Percentiles rank a stretch among this genome's conserved stretches.
These are phyloP conservation scores for Sebastiscus tertius DNA, from an alignment of 2,797 vertebrate genomes.

Conservation along the genomic window DNA sequence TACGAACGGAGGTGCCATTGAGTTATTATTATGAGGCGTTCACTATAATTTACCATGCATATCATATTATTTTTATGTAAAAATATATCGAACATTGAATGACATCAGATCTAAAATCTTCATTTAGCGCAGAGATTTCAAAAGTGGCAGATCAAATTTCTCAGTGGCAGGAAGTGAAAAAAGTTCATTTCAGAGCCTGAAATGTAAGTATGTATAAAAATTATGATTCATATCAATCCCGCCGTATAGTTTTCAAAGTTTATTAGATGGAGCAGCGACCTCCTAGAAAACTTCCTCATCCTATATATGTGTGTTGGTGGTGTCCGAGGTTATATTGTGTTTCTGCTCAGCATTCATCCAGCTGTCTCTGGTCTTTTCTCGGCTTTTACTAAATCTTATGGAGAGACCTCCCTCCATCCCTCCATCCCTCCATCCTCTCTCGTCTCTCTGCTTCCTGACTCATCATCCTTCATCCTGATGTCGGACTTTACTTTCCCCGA, in stretches of 20 bases:
- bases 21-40: too few species aligned
- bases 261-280: not conserved
- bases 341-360: slow-evolving; percentile 11
- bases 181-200: not conserved
- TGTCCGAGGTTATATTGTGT: not conserved
- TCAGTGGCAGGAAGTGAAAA: too few species aligned
- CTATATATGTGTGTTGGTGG: not conserved
- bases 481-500: not conserved
- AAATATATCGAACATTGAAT: too few species aligned
- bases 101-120: too few species aligned
- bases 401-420: not conserved
- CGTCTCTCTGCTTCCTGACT: slow-evolving; percentile 5
- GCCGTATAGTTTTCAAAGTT: not conserved
- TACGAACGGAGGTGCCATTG: too few species aligned
- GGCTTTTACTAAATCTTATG: not conserved
- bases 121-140: too few species aligned
- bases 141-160: too few species aligned
- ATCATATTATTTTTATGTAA: too few species aligned
- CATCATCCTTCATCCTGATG: slow-evolving; percentile 11
- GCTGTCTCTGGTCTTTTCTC: not conserved
- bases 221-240: not conserved
- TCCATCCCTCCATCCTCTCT: not conserved
- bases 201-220: not conserved
- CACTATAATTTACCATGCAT: too few species aligned
- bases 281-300: not conserved